These are phyloP conservation scores for Bovichtus variegatus DNA, from an alignment of 2,797 vertebrate genomes.

Conservation along the genomic window DNA sequence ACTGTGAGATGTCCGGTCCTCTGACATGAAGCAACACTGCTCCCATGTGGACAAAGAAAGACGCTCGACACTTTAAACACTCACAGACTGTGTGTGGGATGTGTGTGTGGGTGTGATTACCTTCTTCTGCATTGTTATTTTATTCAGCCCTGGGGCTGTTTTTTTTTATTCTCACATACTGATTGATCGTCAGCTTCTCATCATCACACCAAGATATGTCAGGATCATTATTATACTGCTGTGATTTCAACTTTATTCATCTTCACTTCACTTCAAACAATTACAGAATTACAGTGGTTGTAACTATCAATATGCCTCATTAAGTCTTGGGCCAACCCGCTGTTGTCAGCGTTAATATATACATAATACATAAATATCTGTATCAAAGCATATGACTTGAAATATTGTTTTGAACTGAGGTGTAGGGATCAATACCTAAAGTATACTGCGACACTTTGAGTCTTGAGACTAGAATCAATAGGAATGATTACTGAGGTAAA, in stretches of 20 bases:
- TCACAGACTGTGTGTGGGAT: no score
- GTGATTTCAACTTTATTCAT: not conserved
- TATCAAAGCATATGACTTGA: no score
- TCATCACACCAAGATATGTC: not conserved
- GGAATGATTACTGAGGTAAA: no score
- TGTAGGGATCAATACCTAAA: not conserved
- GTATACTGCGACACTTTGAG: not conserved
- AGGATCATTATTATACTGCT: not conserved
- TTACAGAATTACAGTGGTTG: not conserved
- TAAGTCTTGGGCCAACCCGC: not conserved
- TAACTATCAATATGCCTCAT: not conserved
- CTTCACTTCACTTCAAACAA: not conserved
- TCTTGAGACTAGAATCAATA: not conserved
- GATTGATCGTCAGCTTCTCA: not conserved
- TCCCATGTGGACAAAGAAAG: constrained; percentile 27
- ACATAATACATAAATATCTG: no score
- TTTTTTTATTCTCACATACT: not conserved
- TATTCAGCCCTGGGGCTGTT: no score
- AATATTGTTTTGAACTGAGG: not conserved
- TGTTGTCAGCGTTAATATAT: no score
- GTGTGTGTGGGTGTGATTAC: no score
- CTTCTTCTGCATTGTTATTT: no score
- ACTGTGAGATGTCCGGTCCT: not conserved
- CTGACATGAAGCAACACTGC: constrained; percentile 34
- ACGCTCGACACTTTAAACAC: not conserved